phyloP scores from a whole-genome alignment of 2,888 invertebrate species.

The Chymomyza fuscimana region DNA sequence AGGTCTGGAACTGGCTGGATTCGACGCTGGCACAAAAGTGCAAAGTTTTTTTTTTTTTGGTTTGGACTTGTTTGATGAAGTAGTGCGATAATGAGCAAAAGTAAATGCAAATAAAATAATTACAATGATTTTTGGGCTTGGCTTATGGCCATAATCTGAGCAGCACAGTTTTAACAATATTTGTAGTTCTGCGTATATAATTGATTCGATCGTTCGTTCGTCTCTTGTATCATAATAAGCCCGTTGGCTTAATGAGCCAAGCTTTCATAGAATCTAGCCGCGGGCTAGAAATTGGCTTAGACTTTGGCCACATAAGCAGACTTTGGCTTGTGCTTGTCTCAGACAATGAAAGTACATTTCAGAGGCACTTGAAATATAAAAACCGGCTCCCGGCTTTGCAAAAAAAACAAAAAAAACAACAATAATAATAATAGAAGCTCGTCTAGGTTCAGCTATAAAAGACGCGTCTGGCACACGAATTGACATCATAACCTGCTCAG shows the following conservation, averaged over 20 bases:
- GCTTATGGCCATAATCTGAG: not conserved
- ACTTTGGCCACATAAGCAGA: conserved; percentile 1
- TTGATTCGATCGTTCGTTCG: conserved; percentile 54
- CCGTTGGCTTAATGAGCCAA: not conserved
- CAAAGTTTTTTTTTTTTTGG: conserved; percentile 52
- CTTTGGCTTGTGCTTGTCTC: conserved; percentile 1
- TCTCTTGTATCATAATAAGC: not conserved
- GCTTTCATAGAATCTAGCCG: conserved; percentile 7
- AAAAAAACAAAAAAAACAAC: conserved; percentile 6
- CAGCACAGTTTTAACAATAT: not conserved
- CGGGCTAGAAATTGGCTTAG: not conserved
- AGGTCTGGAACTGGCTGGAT: conserved; percentile 4
- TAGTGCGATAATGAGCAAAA: conserved; percentile 59
- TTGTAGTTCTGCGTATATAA: conserved; percentile 44
- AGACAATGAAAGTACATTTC: not conserved
- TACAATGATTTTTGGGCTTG: not conserved
- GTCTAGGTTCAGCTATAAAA: conserved; percentile 52
- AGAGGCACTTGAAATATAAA: not conserved
- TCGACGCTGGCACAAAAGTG: conserved; percentile 41
- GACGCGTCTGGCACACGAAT: conserved; percentile 8
- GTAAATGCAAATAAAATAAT: conserved; percentile 5
- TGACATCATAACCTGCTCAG: conserved; percentile 45
- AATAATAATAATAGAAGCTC: conserved; percentile 14
- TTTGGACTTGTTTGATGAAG: conserved; percentile 48
- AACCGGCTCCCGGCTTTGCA: conserved; percentile 44